Evolutionary conservation across 2,113 vertebrate genomes (phyloP), one percentile per base, ranked within the genome.

Genomic region (Micronisus gabar): DNA sequence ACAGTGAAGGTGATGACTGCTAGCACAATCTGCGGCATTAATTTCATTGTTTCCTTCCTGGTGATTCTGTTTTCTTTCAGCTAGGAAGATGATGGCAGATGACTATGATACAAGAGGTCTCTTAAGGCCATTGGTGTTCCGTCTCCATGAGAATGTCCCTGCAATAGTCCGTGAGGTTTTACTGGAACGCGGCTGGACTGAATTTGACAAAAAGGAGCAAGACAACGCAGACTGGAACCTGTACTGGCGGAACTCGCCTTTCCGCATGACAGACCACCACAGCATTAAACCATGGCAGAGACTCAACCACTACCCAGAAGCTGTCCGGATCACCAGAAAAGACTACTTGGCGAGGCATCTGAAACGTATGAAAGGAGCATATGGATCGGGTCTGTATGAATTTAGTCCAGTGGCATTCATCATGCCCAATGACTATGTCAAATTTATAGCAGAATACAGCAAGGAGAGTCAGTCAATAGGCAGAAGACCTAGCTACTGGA

Each of bases 251-350:
- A 63, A 95, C 7, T 97, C 98, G 6, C 92, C 98, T 13, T 99
- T 99, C 93, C 85, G 25, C 36, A 96, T 71, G 94, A 86, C 96
- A 0, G 97, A 98, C 13, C 98, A 98, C 67, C 19, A 90, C 74
- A 97, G 86, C 25, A 55, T 99, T 67, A 96, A 98, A 76, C 98
- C 98, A 2, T 98, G 98, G 98, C 99, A 99, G 92, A 97, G 97
- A 32, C 98, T 99, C 65, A 99, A 99, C 93, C 98, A 99, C 92
- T 98, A 98, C 81, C 99, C 98, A 30, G 98, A 98, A 82, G 98
- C 98, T 8, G 80, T 91, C 41, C 96, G 74, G 41, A 98, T 99
- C 88, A 98, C 98, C 55, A 98, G 98, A 63, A 99, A 99, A 94
- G 99, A 99, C 96, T 97, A 83, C 68, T 80, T 99, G 96, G 98